Evolutionary conservation across 2,888 invertebrate species (phyloP).

Genomic region (Limnephilus auricula): DNA sequence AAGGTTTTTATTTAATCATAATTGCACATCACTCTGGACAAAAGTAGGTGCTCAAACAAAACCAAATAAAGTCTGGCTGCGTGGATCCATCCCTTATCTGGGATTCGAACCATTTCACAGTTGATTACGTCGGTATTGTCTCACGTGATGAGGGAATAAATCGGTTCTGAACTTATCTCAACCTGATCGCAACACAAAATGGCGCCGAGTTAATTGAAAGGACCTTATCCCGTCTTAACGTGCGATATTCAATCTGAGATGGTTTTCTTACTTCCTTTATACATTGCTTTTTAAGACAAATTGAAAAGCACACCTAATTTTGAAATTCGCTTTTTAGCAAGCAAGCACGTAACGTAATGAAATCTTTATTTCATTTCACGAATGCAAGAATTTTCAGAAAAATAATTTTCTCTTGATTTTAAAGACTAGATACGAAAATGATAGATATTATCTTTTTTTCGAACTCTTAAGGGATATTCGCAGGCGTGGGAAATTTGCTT

Average conservation of each 20-base stretch:
- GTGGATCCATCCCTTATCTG: conserved; percentile 2
- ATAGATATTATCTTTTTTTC: neutral
- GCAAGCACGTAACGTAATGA: neutral
- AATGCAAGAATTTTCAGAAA: neutral
- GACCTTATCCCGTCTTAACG: neutral
- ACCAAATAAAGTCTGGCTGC: neutral
- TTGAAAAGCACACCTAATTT: neutral
- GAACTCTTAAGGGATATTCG: neutral
- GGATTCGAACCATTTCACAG: conserved; percentile 29
- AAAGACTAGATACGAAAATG: neutral
- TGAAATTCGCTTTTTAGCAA: neutral
- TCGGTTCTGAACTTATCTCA: conserved; percentile 14
- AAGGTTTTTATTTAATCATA: neutral
- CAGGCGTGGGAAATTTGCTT: neutral
- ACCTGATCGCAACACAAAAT: conserved; percentile 33
- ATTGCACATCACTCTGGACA: neutral
- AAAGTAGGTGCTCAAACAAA: neutral
- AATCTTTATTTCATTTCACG: neutral
- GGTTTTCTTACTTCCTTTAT: neutral
- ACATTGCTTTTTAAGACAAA: neutral
- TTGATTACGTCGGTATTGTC: conserved; percentile 33
- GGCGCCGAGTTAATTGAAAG: conserved; percentile 32
- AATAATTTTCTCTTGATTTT: neutral
- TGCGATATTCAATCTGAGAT: neutral
- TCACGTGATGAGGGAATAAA: conserved; percentile 40